Base-by-base conservation (phyloP, 2,888 invertebrate genomes). In the Mongoloraphidia duomilia region DNA sequence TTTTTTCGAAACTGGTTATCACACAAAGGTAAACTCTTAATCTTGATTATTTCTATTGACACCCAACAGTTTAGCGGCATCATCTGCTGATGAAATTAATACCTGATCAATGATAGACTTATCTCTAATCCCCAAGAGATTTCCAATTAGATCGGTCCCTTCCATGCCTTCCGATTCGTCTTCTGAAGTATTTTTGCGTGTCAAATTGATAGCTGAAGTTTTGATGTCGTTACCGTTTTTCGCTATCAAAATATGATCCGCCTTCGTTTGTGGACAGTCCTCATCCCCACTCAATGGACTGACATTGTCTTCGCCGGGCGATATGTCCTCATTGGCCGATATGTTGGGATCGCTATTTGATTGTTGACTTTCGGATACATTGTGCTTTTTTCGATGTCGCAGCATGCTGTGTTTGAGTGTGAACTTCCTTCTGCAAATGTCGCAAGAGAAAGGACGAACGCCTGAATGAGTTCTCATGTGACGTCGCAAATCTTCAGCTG, bases 401-500 rank as follows among this genome's bases (percentile, higher is more conserved):
- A 93, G 74, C 93, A 94, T 93, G 68, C 90, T 90, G 72, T 94
- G 93, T 62, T 94, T 94, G 43, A 94, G 70, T 0, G 93, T 93
- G 69, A 94, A 94, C 54, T 87, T 78, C 8, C 92, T 76, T 37
- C 84, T 71, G 66, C 94, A 94, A 41, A 91, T 81, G 65, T 91
- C 89, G 63, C 93, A 94, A 51, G 87, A 86, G 65, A 92, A 94
- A 0, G 93, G 93, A 2, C 92, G 71, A 63, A 93, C 93, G 0
- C 92, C 92, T 0, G 89, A 88, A 65, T 95, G 94, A 0, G 92
- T 93, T 14, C 92, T 74, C 90, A 94, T 93, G 67, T 95, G 95
- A 0, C 93, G 79, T 0, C 93, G 76, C 6, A 94, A 71, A 65
- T 95, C 94, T 64, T 94, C 93, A 0, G 92, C 88, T 0, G 93